Conservation (phyloP, 2,888 invertebrate species). For the Spilosoma lubricipeda region DNA sequence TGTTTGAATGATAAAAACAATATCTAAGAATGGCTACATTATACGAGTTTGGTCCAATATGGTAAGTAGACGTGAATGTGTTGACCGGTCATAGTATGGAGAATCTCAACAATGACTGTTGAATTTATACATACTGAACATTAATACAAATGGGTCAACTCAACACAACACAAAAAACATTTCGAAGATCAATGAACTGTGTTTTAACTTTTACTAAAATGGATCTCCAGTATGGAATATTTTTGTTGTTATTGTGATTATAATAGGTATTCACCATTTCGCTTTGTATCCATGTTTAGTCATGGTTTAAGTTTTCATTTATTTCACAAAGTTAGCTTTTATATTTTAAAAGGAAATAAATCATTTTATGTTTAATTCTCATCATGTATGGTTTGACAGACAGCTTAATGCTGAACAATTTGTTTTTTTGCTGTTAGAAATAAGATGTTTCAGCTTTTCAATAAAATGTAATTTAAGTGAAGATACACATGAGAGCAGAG, state of each 20-base stretch:
- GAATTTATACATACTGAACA: not conserved
- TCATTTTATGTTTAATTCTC: not conserved
- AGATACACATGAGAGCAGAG: conserved; percentile 80
- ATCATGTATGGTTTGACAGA: conserved; percentile 16
- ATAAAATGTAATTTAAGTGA: conserved; percentile 82
- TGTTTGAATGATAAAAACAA: too few relatives aligned
- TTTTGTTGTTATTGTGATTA: not conserved
- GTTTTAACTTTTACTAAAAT: not conserved
- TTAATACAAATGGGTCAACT: not conserved
- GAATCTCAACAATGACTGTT: not conserved
- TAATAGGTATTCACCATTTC: not conserved
- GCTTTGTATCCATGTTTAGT: not conserved
- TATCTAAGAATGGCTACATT: too few relatives aligned
- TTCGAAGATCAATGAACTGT: not conserved
- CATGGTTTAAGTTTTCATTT: not conserved
- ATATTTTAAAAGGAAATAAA: not conserved
- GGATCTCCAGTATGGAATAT: not conserved
- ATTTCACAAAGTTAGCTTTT: not conserved
- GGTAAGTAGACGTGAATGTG: not conserved
- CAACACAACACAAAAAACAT: not conserved
- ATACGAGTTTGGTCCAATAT: not conserved
- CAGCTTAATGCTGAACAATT: conserved; percentile 34
- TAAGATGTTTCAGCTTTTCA: conserved; percentile 74
- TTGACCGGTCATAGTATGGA: not conserved
- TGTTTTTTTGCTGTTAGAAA: conserved; percentile 46